These are phyloP conservation scores for Drosophila littoralis DNA, from an alignment of 1,140 invertebrate genomes.

Conservation along the genomic window DNA sequence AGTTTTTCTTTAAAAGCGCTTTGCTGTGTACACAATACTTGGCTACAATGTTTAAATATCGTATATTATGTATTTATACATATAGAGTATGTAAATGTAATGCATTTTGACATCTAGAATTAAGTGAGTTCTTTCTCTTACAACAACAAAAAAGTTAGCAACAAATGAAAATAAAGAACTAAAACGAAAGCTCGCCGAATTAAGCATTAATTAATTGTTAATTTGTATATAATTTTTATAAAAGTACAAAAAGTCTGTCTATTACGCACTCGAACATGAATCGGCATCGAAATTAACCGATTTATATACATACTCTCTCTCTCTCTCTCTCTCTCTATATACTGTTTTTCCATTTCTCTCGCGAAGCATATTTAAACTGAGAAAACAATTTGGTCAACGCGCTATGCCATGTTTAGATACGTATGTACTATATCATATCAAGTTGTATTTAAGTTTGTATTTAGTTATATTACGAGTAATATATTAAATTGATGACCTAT, in stretches of 20 bases:
- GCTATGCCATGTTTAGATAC: slow-evolving; percentile 15
- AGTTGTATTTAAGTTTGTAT: slow-evolving; percentile 39
- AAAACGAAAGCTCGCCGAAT: slow-evolving; percentile 53
- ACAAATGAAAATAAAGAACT: slow-evolving; percentile 25
- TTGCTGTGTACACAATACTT: slow-evolving; percentile 34
- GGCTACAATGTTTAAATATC: slow-evolving; percentile 45
- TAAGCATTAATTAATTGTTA: slow-evolving; percentile 67
- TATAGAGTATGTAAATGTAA: slow-evolving; percentile 67
- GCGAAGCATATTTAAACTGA: slow-evolving; percentile 36
- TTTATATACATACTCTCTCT: slow-evolving; percentile 60
- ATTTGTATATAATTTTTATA: slow-evolving; percentile 70
- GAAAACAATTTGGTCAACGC: slow-evolving; percentile 11
- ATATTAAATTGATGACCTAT: slow-evolving; percentile 39
- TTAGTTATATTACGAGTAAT: slow-evolving; percentile 69
- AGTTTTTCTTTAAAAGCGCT: slow-evolving; percentile 55
- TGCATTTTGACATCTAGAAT: slow-evolving; percentile 78
- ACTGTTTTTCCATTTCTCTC: neutral
- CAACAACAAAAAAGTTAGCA: slow-evolving; percentile 18
- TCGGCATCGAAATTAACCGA: slow-evolving; percentile 54
- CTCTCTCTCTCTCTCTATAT: neutral
- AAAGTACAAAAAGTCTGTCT: slow-evolving; percentile 76
- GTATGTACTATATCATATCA: slow-evolving; percentile 33
- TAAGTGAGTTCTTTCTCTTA: slow-evolving; percentile 35
- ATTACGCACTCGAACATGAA: slow-evolving; percentile 38
- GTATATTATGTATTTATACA: slow-evolving; percentile 47